A percentile compares a stretch with the other conserved stretches of the same genome.
Evolutionary conservation across 2,797 vertebrate genomes (phyloP).

Genomic region (Eulemur rubriventer): DNA sequence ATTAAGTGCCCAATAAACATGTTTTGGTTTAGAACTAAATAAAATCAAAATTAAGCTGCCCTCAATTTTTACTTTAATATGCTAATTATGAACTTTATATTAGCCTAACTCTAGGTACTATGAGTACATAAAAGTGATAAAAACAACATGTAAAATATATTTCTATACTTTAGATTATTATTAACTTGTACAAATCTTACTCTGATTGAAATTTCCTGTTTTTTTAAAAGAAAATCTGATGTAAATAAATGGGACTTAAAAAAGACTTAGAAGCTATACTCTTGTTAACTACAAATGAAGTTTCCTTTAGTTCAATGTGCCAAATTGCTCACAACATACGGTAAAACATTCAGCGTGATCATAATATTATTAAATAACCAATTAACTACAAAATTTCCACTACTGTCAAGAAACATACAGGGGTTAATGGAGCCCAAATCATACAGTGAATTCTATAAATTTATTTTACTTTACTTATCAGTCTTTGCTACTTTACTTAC

Average conservation of each 20-base stretch:
- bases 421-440: neutral
- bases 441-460: neutral
- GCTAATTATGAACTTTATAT: neutral
- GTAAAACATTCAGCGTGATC: neutral
- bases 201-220: neutral
- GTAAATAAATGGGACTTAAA: neutral
- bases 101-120: neutral
- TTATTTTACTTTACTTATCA: neutral
- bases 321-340: neutral
- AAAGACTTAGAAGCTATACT: neutral
- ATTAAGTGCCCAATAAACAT: neutral
- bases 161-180: conserved; percentile 32
- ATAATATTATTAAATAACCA: neutral
- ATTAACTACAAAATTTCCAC: neutral
- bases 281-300: conserved; percentile 24
- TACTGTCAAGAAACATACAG: neutral
- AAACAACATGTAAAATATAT: neutral
- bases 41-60: conserved; percentile 27
- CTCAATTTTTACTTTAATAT: conserved; percentile 46
- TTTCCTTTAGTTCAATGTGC: neutral
- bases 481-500: neutral
- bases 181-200: neutral
- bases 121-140: conserved; percentile 1
- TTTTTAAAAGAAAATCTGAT: neutral
- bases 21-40: neutral